These are phyloP conservation scores for Mandrillus leucophaeus DNA, from an alignment of 2,113 vertebrate genomes.

Conservation along the genomic window DNA sequence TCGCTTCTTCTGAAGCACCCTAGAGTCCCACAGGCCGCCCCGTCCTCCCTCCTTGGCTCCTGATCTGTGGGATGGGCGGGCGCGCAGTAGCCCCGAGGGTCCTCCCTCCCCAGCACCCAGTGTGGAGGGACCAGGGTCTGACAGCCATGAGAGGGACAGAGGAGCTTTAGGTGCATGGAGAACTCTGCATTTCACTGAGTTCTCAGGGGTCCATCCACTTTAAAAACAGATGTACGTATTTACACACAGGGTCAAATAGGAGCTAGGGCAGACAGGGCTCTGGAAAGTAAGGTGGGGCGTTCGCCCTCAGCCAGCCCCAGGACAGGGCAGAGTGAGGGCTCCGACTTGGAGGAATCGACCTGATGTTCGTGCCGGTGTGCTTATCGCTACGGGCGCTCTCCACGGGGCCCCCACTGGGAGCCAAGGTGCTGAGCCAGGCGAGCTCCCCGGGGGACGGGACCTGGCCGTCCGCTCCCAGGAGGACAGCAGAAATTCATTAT, in stretches of 20 bases:
- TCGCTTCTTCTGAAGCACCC: neutral
- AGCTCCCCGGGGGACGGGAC: neutral
- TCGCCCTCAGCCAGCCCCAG: neutral
- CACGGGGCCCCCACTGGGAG: neutral
- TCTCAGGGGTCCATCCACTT: neutral
- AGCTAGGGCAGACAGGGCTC: conserved; percentile 42
- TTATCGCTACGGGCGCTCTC: neutral
- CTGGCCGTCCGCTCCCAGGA: neutral
- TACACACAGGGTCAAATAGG: neutral
- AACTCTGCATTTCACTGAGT: neutral
- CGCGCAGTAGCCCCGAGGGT: neutral
- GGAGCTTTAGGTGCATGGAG: neutral
- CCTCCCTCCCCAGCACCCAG: neutral
- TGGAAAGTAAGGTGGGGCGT: neutral
- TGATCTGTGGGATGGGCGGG: no score
- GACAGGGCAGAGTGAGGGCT: fast-evolving
- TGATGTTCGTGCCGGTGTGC: conserved; percentile 41
- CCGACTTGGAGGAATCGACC: neutral
- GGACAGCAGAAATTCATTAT: conserved; percentile 50
- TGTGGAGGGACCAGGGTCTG: neutral
- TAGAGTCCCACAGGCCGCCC: neutral
- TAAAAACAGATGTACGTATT: conserved; percentile 2
- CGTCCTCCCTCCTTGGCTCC: neutral
- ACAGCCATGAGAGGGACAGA: neutral
- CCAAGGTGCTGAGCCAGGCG: conserved; percentile 40